Evolutionary conservation across 2,888 invertebrate genomes (phyloP).

Genomic region (Papilio gigon): DNA sequence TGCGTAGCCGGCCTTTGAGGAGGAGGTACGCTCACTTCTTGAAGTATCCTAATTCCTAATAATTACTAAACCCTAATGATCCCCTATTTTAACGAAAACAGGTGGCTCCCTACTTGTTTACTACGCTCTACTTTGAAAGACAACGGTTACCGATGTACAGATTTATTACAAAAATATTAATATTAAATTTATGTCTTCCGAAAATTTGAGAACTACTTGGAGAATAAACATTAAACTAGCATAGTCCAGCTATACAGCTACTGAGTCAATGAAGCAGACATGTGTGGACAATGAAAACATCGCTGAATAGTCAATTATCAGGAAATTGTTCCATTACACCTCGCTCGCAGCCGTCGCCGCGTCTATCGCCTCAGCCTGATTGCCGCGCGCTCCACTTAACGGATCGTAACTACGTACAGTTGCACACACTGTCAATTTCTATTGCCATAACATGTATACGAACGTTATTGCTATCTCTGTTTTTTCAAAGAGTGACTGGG

Average conservation of each 20-base stretch:
- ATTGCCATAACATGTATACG: conserved; percentile 1
- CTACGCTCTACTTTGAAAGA: no score
- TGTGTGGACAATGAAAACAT: conserved; percentile 16
- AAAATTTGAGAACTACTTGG: not conserved
- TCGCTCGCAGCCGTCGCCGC: conserved; percentile 60
- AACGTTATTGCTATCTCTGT: no score
- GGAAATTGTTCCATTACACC: conserved; percentile 61
- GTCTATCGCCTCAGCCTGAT: conserved; percentile 82
- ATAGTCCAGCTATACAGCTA: not conserved
- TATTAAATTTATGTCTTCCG: no score
- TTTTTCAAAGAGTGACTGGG: no score
- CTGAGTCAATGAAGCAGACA: not conserved
- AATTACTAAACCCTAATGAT: no score
- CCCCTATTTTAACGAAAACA: no score
- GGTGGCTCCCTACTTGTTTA: no score
- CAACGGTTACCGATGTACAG: no score
- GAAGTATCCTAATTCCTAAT: no score
- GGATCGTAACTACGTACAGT: conserved; percentile 52
- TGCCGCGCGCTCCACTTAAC: conserved; percentile 74
- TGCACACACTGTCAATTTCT: conserved; percentile 42
- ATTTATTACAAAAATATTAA: no score
- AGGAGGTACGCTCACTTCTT: no score
- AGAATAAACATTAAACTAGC: not conserved
- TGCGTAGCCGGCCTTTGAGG: no score
- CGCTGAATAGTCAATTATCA: conserved; percentile 48